phyloP scores from a whole-genome alignment of 2,113 vertebrate species.

The Canis aureus region DNA sequence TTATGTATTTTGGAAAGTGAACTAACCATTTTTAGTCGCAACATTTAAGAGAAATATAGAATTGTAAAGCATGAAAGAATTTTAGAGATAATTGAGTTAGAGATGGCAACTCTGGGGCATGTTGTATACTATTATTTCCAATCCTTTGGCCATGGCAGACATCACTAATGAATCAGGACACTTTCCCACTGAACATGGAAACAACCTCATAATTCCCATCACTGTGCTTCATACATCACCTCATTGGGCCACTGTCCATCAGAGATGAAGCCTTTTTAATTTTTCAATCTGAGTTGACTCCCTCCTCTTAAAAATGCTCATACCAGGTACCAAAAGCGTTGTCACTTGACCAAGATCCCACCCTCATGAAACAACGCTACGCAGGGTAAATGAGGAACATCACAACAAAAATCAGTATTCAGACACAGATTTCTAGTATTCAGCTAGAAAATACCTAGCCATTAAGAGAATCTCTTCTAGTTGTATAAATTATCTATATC shows the following conservation, averaged over 20 bases:
- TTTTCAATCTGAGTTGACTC: neutral
- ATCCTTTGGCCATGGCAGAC: neutral
- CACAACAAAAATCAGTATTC: neutral
- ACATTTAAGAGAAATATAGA: neutral
- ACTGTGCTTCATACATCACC: neutral
- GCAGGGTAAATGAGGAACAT: neutral
- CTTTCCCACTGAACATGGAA: too few relatives aligned
- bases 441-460: neutral
- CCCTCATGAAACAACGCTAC: rapidly evolving
- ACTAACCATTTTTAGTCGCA: neutral
- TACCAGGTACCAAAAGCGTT: neutral
- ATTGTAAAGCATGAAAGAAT: slow-evolving; percentile 18
- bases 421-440: neutral
- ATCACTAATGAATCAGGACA: neutral
- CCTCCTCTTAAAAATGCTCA: neutral
- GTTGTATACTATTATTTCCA: neutral
- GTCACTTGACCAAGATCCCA: neutral
- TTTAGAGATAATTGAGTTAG: neutral
- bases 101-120: neutral
- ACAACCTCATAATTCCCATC: neutral
- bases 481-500: neutral
- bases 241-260: rapidly evolving
- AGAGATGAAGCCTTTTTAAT: neutral
- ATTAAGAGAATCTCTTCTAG: neutral
- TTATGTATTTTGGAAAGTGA: slow-evolving; percentile 27